Conservation (phyloP, 2,797 vertebrate genomes). For the Oryzias sinensis region DNA sequence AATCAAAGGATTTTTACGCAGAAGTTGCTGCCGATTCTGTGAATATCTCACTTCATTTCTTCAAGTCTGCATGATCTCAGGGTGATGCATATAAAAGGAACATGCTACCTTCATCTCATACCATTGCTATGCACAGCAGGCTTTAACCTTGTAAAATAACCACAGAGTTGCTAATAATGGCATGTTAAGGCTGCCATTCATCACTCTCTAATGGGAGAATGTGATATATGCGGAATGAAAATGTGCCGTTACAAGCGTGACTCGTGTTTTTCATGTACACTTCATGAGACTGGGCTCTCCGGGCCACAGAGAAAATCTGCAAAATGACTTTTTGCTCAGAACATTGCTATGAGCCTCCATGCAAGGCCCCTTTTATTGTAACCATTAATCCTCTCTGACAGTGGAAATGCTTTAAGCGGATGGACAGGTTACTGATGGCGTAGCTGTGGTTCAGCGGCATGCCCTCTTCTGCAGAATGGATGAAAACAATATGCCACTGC, state of each 20-base stretch:
- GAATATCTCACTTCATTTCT: too few species aligned
- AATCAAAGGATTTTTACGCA: too few species aligned
- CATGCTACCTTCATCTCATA: too few species aligned
- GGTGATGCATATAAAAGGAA: too few species aligned
- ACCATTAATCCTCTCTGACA: conserved; percentile 2
- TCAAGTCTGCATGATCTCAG: too few species aligned
- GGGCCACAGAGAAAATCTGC: neutral
- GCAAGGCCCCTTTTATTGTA: neutral
- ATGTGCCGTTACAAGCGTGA: neutral
- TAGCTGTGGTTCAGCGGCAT: neutral
- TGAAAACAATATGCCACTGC: conserved; percentile 3
- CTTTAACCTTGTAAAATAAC: too few species aligned
- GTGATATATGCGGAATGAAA: too few species aligned
- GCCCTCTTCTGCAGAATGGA: neutral
- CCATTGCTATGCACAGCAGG: too few species aligned
- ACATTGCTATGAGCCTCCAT: neutral
- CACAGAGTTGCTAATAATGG: too few species aligned
- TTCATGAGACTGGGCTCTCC: neutral
- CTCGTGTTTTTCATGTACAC: neutral
- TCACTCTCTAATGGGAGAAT: too few species aligned
- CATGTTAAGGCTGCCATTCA: too few species aligned
- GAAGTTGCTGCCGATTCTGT: too few species aligned
- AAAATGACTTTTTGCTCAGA: neutral
- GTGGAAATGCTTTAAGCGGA: conserved; percentile 5
- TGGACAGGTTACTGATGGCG: conserved; percentile 3